A percentile compares a stretch with the other conserved stretches of the same genome.
phyloP scores from a whole-genome alignment of 2,888 invertebrate genomes.

The Adela reaumurella region DNA sequence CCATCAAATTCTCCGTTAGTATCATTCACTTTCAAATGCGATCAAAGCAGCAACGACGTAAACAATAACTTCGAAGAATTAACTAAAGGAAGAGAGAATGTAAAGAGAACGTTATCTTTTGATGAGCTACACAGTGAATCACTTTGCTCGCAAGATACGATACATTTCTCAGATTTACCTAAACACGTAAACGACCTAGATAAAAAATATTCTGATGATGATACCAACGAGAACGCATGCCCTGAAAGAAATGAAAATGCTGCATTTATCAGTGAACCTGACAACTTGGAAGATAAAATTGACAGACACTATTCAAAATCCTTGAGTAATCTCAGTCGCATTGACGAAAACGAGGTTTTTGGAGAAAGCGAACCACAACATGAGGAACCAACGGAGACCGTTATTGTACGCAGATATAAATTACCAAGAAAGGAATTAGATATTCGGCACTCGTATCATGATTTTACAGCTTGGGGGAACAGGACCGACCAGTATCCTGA shows the following conservation, averaged over 20 bases:
- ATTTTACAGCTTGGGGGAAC: slow-evolving; percentile 38
- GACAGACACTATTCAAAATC: not conserved
- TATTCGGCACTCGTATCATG: slow-evolving; percentile 38
- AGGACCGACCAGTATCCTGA: slow-evolving; percentile 61
- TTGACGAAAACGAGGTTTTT: not conserved
- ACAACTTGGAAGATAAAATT: not conserved
- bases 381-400: not conserved
- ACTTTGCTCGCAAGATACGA: not conserved
- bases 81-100: not conserved
- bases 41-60: not conserved
- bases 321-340: not conserved
- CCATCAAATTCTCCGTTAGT: no score
- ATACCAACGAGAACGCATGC: slow-evolving; percentile 5
- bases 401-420: slow-evolving; percentile 22
- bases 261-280: slow-evolving; percentile 9
- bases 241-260: slow-evolving; percentile 8
- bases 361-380: not conserved
- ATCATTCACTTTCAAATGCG: no score
- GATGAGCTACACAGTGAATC: not conserved
- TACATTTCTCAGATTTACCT: not conserved
- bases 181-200: not conserved
- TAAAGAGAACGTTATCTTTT: not conserved
- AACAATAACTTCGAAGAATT: not conserved
- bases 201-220: not conserved
- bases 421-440: slow-evolving; percentile 18